Conservation (phyloP, 2,113 vertebrate genomes). For the Tauraco erythrolophus region DNA sequence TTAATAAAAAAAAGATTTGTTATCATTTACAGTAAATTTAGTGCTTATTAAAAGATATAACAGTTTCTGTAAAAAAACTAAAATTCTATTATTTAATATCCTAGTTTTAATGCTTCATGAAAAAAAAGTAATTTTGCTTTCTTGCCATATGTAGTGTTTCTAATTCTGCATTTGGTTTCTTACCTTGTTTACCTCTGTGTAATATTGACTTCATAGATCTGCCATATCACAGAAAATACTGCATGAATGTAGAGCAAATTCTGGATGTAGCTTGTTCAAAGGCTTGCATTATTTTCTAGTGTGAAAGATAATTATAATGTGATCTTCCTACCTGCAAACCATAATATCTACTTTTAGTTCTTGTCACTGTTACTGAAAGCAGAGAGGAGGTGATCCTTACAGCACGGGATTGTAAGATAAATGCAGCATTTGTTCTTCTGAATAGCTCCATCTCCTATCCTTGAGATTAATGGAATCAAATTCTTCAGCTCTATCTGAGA, state of each 20-base stretch:
- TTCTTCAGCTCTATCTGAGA: neutral
- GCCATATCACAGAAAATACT: neutral
- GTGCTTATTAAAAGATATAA: neutral
- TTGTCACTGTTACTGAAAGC: neutral
- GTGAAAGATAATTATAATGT: neutral
- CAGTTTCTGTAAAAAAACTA: neutral
- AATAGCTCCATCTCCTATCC: neutral
- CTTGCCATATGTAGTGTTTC: neutral
- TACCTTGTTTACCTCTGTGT: neutral
- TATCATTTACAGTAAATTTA: neutral
- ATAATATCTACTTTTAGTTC: neutral
- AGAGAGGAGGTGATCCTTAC: neutral
- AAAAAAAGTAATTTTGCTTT: neutral
- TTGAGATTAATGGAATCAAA: neutral
- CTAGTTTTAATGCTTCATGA: neutral
- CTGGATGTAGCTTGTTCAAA: neutral
- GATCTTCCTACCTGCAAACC: neutral
- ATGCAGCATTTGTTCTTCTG: neutral
- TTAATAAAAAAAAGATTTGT: neutral
- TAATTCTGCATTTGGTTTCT: neutral
- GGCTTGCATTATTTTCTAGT: neutral
- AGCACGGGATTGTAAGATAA: neutral
- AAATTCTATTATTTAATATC: neutral
- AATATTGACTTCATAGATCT: neutral
- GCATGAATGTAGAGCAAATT: neutral